A percentile compares a stretch with the other conserved stretches of the same genome.
phyloP scores from a whole-genome alignment of 2,113 vertebrate species.

The Pomatostomus ruficeps region DNA sequence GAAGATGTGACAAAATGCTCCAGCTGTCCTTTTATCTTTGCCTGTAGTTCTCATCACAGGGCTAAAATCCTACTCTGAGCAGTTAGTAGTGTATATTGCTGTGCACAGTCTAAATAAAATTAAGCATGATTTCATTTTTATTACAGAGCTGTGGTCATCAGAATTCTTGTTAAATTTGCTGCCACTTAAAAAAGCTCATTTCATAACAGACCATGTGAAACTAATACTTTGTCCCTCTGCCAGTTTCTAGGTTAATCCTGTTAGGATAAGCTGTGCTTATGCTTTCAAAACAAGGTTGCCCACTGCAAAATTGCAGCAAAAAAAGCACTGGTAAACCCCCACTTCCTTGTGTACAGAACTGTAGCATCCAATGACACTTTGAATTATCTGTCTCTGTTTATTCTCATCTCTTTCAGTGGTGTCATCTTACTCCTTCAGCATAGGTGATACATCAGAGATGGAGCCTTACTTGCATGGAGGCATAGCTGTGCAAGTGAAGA shows the following conservation, averaged over 20 bases:
- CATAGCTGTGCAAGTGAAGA: slow-evolving; percentile 89
- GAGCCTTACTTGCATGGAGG: slow-evolving; percentile 90
- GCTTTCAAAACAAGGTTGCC: neutral
- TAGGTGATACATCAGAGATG: slow-evolving; percentile 85
- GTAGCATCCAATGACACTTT: neutral
- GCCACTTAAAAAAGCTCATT: slow-evolving; percentile 9
- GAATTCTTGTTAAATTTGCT: neutral
- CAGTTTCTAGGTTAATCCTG: neutral
- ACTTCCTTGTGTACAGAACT: neutral
- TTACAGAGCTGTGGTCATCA: neutral
- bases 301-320: neutral
- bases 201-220: neutral
- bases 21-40: neutral
- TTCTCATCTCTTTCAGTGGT: slow-evolving; percentile 76
- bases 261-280: neutral
- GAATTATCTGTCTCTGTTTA: neutral
- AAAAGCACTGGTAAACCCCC: neutral
- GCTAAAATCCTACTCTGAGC: neutral
- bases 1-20: neutral
- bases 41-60: neutral
- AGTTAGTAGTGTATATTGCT: neutral
- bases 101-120: neutral
- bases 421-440: slow-evolving; percentile 89
- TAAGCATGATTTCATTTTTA: neutral
- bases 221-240: neutral